Base-by-base conservation (phyloP, 2,888 invertebrate species). In the Dasysyrphus tricinctus region DNA sequence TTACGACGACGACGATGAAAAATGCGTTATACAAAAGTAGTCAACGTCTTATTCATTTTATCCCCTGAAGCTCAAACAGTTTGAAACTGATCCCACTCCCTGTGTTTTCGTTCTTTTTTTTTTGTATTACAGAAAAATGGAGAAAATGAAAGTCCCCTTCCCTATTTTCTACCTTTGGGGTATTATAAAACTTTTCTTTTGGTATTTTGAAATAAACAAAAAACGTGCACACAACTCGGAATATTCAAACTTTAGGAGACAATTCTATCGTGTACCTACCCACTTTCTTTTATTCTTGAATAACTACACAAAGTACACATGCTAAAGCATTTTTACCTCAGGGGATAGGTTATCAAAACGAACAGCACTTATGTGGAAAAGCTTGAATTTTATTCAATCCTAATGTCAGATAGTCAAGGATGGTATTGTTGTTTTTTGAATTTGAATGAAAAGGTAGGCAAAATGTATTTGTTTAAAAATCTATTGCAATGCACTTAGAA, bases 301-400 rank as follows among this genome's bases (percentile, higher is more conserved):
- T 3, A 16, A 16, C n/a, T 42, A 42, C n/a, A 34, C 11, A 12
- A n/a, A n/a, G 12, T 3, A 39, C 3, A 11, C 3, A 42, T 8
- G 49, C 67, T 37, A 47, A 65, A 47, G 19, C 24, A 19, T 49
- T 67, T 49, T 7, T 19, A 3, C 16, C 44, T 73, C 63, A 42
- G 74, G 80, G 80, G 69, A 69, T n/a, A 39, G 61, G 63, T 49
- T 77, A 63, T 63, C 81, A 73, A 63, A 77, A 56, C 65, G 75
- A 32, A 67, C 65, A 70, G 51, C 51, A 59, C 29, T 61, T 42
- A 37, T 47, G 54, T 57, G 51, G 65, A 67, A 80, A 61, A 80
- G 84, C 84, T 76, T 72, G 72, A 65, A 44, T 72, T 37, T 37
- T 67, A 57, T 65, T 79, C 63, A 44, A 54, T 63, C 14, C 24